Percentiles rank a stretch among this genome's conserved stretches.
These are phyloP conservation scores for Polydrusus cervinus DNA, from an alignment of 2,888 invertebrate species.

Conservation along the genomic window DNA sequence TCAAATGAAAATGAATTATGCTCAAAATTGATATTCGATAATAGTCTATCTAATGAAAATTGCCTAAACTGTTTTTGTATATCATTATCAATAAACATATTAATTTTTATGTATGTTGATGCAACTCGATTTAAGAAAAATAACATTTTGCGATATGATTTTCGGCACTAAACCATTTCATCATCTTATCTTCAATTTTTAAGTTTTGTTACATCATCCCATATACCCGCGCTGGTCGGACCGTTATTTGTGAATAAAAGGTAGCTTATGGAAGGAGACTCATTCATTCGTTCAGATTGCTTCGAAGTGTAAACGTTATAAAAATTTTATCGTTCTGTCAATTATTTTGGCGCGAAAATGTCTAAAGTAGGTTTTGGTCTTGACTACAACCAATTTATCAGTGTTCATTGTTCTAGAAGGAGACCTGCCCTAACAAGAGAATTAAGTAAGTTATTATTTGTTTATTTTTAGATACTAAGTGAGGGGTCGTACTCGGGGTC, in stretches of 20 bases:
- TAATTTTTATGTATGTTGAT: conserved; percentile 13
- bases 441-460: conserved; percentile 70
- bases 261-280: conserved; percentile 3
- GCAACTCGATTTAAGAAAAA: conserved; percentile 19
- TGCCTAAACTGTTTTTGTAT: conserved; percentile 11
- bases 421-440: conserved; percentile 73
- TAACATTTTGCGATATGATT: conserved; percentile 65
- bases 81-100: conserved; percentile 8
- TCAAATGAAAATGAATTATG: conserved; percentile 1
- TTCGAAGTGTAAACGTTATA: conserved; percentile 9
- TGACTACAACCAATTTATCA: conserved; percentile 73
- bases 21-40: conserved; percentile 7
- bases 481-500: no score
- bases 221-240: conserved; percentile 5
- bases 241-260: conserved; percentile 38
- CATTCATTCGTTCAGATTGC: conserved; percentile 47
- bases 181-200: conserved; percentile 48
- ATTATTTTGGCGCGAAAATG: conserved; percentile 33
- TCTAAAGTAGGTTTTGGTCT: conserved; percentile 58
- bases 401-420: conserved; percentile 71
- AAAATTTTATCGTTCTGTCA: background rate
- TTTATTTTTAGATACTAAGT: no score
- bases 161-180: conserved; percentile 48
- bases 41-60: background rate
- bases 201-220: conserved; percentile 45